phyloP scores from a whole-genome alignment of 2,888 invertebrate species.

The Sarcophaga carnaria region DNA sequence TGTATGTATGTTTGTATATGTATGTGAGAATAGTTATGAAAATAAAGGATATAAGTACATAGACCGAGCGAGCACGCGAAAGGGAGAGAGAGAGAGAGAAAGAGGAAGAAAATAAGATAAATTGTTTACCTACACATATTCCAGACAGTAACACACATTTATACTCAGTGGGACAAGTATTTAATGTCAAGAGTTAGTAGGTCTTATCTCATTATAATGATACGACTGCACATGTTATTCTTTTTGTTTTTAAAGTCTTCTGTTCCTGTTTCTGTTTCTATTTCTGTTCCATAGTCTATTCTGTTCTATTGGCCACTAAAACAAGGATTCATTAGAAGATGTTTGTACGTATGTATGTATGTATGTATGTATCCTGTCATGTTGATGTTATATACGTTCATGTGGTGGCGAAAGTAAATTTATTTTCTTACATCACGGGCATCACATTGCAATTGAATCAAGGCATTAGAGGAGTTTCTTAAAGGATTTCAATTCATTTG shows the following conservation, averaged over 20 bases:
- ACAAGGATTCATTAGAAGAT: neutral
- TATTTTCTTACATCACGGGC: conserved; percentile 21
- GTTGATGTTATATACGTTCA: neutral
- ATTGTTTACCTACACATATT: conserved; percentile 47
- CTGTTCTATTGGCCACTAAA: conserved; percentile 4
- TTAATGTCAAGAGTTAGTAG: conserved; percentile 58
- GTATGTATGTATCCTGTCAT: neutral
- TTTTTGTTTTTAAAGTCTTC: conserved; percentile 10
- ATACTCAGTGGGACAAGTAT: neutral
- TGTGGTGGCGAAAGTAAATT: neutral
- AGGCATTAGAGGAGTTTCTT: conserved; percentile 58
- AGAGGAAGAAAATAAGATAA: conserved; percentile 63
- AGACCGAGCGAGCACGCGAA: conserved; percentile 31
- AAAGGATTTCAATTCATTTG: neutral
- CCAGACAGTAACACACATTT: neutral
- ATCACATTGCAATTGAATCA: conserved; percentile 51
- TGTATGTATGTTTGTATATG: too few species aligned
- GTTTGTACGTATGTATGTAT: too few species aligned
- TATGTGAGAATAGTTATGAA: conserved; percentile 11
- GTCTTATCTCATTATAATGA: conserved; percentile 65
- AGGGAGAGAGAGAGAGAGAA: conserved; percentile 11
- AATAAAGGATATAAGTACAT: conserved; percentile 45
- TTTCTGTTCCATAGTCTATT: conserved; percentile 26
- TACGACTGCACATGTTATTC: conserved; percentile 56
- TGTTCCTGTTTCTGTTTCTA: conserved; percentile 42